Evolutionary conservation across 2,888 invertebrate species (phyloP).

Genomic region (Agrilus cyanescens): DNA sequence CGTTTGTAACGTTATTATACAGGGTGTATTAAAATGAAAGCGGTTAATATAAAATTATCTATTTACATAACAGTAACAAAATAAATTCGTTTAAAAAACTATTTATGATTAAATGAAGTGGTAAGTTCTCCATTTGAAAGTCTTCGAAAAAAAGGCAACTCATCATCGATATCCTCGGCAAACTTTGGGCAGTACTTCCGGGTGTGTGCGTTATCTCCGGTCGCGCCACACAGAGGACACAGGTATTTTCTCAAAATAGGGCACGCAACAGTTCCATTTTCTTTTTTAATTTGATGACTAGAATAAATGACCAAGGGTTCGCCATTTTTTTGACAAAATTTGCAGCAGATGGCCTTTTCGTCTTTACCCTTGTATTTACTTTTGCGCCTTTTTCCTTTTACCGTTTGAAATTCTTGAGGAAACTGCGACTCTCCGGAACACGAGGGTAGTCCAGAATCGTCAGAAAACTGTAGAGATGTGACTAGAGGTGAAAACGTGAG

Average conservation of each 20-base stretch:
- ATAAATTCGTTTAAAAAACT: not conserved
- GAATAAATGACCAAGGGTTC: constrained; percentile 13
- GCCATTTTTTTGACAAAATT: constrained; percentile 20
- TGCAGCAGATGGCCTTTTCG: constrained; percentile 10
- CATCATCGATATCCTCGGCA: not conserved
- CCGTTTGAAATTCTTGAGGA: too few species aligned
- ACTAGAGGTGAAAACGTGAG: too few species aligned
- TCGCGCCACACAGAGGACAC: constrained; percentile 17
- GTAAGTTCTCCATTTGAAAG: constrained; percentile 9
- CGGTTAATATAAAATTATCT: too few species aligned
- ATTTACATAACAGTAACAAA: not conserved
- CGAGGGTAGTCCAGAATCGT: too few species aligned
- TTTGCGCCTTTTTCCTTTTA: too few species aligned
- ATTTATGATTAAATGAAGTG: not conserved
- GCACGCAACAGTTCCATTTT: constrained; percentile 14
- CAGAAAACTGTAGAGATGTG: too few species aligned
- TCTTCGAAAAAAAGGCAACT: constrained; percentile 7
- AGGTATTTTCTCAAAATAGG: constrained; percentile 17
- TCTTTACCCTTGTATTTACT: too few species aligned
- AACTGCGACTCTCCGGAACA: too few species aligned
- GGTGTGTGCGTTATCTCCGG: constrained; percentile 20
- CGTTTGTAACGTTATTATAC: too few species aligned
- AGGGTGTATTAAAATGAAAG: too few species aligned
- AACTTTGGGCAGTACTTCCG: constrained; percentile 17
- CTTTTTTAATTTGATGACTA: constrained; percentile 13